Conservation (phyloP, 2,888 invertebrate genomes). For the Lycaena phlaeas region DNA sequence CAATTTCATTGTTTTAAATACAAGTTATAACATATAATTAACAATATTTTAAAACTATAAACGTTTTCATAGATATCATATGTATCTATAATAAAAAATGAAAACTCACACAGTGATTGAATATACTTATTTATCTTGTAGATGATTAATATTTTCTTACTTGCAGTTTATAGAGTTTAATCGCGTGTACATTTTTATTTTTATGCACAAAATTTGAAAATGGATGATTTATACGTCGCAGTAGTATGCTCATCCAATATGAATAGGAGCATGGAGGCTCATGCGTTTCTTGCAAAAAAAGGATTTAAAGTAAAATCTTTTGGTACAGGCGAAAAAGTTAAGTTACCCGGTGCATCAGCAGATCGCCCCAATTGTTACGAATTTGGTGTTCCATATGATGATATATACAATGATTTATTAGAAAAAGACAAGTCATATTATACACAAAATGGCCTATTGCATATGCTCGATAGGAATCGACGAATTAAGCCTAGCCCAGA, state of each 20-base stretch:
- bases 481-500: constrained; percentile 96
- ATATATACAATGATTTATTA: constrained; percentile 93
- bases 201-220: constrained; percentile 15
- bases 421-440: constrained; percentile 94
- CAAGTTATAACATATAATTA: no score
- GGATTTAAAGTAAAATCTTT: constrained; percentile 96
- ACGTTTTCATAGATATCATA: no score
- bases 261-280: constrained; percentile 99
- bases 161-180: neutral
- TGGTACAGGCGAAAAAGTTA: constrained; percentile 96
- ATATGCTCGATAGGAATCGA: constrained; percentile 97
- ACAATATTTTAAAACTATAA: no score
- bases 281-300: constrained; percentile 96
- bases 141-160: neutral
- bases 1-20: no score
- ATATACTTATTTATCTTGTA: neutral
- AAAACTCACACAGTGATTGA: neutral
- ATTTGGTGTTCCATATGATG: constrained; percentile 95
- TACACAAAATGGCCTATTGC: constrained; percentile 97
- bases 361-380: constrained; percentile 98
- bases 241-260: constrained; percentile 99
- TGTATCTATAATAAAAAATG: neutral
- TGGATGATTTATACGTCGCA: constrained; percentile 82
- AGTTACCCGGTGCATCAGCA: constrained; percentile 94
- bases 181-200: neutral